phyloP scores from a whole-genome alignment of 2,113 vertebrate genomes.

The Varanus komodoensis region DNA sequence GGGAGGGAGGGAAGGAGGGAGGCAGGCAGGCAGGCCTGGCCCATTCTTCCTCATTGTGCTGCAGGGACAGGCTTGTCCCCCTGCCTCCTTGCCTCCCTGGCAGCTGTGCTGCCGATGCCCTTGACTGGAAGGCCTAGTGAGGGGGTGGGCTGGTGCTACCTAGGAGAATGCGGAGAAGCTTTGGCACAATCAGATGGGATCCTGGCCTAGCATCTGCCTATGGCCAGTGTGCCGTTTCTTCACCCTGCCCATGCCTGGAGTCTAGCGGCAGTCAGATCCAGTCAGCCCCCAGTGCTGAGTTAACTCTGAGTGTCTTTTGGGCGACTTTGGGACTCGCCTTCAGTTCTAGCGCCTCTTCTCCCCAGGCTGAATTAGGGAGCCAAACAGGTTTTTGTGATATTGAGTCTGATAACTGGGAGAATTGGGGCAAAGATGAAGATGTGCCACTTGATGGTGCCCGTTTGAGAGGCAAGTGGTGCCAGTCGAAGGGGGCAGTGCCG shows the following conservation, averaged over 20 bases:
- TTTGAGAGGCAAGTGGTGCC: background rate
- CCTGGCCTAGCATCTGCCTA: background rate
- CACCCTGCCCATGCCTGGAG: background rate
- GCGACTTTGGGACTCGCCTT: background rate
- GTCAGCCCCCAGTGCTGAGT: background rate
- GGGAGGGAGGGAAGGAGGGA: background rate
- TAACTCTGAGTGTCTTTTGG: constrained; percentile 5
- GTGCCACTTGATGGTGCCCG: background rate
- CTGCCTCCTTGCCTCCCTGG: no score
- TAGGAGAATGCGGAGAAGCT: background rate
- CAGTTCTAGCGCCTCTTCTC: background rate
- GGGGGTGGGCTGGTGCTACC: background rate
- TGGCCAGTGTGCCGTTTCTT: background rate
- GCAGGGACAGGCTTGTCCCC: background rate
- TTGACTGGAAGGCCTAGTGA: background rate
- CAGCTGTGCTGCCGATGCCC: background rate
- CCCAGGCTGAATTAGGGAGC: background rate
- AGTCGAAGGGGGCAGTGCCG: background rate
- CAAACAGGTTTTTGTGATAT: background rate
- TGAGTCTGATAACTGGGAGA: no score
- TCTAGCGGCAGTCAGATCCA: background rate
- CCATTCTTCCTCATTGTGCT: background rate
- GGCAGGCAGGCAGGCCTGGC: no score
- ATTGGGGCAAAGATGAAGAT: background rate
- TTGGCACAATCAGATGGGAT: background rate